phyloP scores from a whole-genome alignment of 2,888 invertebrate genomes.

The Amphiduros pacificus region DNA sequence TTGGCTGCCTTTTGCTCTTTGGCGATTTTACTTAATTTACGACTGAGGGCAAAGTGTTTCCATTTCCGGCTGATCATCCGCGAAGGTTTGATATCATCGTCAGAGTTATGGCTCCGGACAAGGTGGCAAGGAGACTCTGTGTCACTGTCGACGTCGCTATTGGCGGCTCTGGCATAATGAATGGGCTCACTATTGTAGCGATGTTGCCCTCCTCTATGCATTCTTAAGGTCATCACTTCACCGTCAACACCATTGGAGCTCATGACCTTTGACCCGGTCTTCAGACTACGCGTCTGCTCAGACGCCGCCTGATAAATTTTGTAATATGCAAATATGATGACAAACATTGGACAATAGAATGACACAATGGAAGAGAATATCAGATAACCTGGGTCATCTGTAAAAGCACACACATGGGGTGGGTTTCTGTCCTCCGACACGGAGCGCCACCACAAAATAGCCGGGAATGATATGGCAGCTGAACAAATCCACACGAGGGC shows the following conservation, averaged over 20 bases:
- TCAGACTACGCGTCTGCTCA: constrained; percentile 85
- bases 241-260: constrained; percentile 70
- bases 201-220: constrained; percentile 84
- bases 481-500: constrained; percentile 96
- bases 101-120: constrained; percentile 6
- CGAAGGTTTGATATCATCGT: constrained; percentile 18
- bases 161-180: constrained; percentile 25
- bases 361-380: constrained; percentile 97
- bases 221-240: constrained; percentile 77
- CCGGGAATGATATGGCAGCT: constrained; percentile 95
- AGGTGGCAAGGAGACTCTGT: constrained; percentile 36
- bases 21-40: constrained; percentile 91
- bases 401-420: constrained; percentile 77
- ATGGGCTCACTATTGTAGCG: constrained; percentile 31
- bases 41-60: constrained; percentile 80
- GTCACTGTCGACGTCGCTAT: constrained; percentile 44
- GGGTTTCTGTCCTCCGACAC: constrained; percentile 23
- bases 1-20: constrained; percentile 98
- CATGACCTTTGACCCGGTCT: constrained; percentile 79
- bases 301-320: constrained; percentile 93
- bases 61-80: constrained; percentile 30
- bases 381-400: constrained; percentile 92
- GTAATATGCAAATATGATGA: constrained; percentile 98
- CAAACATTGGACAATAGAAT: constrained; percentile 92
- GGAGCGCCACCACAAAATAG: constrained; percentile 71